Percentiles rank a stretch among this genome's conserved stretches.
phyloP scores from a whole-genome alignment of 1,140 invertebrate genomes.

The Drosophila pruinosa region DNA sequence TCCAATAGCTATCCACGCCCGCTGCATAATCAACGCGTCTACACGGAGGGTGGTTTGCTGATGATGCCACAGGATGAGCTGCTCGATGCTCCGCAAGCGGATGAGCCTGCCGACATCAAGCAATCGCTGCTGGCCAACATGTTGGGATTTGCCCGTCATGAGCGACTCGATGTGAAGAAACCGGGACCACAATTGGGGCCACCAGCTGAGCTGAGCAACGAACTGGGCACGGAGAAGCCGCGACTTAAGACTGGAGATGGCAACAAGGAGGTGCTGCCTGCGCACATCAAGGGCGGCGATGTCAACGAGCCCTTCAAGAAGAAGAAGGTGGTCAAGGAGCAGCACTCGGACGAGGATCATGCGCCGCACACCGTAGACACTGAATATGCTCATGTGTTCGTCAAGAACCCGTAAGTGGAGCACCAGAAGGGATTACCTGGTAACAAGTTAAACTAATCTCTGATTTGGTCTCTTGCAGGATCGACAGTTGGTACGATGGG shows the following conservation, averaged over 20 bases:
- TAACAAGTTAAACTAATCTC: background rate
- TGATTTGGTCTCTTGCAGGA: slow-evolving; percentile 33
- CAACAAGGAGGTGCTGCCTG: slow-evolving; percentile 78
- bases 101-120: slow-evolving; percentile 79
- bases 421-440: background rate
- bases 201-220: slow-evolving; percentile 58
- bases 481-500: slow-evolving; percentile 82
- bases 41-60: slow-evolving; percentile 87
- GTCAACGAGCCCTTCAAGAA: slow-evolving; percentile 72
- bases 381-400: slow-evolving; percentile 82
- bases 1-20: slow-evolving; percentile 64
- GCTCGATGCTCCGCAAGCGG: slow-evolving; percentile 52
- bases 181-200: slow-evolving; percentile 91
- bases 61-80: slow-evolving; percentile 78
- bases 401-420: slow-evolving; percentile 79
- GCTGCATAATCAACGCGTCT: slow-evolving; percentile 81
- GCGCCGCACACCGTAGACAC: slow-evolving; percentile 82
- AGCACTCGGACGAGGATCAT: slow-evolving; percentile 82
- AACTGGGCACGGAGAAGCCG: slow-evolving; percentile 58
- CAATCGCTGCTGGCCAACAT: slow-evolving; percentile 72
- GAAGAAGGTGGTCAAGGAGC: slow-evolving; percentile 73
- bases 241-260: slow-evolving; percentile 13
- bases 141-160: slow-evolving; percentile 91
- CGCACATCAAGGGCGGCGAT: slow-evolving; percentile 71
- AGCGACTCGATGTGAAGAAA: slow-evolving; percentile 97